Percentiles rank a stretch among this genome's conserved stretches.
Conservation (phyloP, 1,140 invertebrate genomes). For the Eurytemora carolleeae region DNA sequence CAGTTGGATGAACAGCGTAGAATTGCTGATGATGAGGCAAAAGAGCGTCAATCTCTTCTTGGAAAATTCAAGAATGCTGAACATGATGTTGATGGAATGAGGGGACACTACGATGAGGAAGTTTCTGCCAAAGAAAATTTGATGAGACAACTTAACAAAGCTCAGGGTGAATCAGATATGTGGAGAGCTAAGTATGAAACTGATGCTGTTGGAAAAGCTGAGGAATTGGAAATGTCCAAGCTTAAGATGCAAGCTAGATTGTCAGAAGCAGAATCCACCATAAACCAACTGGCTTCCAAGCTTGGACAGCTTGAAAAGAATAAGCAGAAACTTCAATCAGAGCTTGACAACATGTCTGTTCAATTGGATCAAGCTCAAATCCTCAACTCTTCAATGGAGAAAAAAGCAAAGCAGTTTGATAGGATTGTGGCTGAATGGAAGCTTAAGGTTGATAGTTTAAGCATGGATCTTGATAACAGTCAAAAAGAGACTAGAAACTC, state of each 20-base stretch:
- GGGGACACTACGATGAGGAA: too few species aligned
- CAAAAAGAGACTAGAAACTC: constrained; percentile 98
- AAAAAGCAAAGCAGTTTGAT: constrained; percentile 99
- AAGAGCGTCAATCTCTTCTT: too few species aligned
- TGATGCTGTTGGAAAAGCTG: constrained; percentile 40
- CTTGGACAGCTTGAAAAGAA: too few species aligned
- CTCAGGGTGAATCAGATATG: constrained; percentile 42
- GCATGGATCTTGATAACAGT: constrained; percentile 86
- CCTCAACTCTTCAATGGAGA: constrained; percentile 58
- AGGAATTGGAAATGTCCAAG: too few species aligned
- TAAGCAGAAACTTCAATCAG: too few species aligned
- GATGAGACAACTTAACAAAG: too few species aligned
- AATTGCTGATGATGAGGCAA: too few species aligned
- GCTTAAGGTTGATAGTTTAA: constrained; percentile 90
- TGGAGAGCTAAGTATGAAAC: constrained; percentile 36
- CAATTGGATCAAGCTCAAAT: too few species aligned
- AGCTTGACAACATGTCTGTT: too few species aligned
- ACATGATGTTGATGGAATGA: constrained; percentile 88
- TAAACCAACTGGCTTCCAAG: too few species aligned
- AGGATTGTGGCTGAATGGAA: constrained; percentile 99
- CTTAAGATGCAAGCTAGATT: constrained; percentile 85
- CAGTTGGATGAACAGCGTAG: constrained; percentile 94
- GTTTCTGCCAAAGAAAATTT: too few species aligned
- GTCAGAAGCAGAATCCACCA: constrained; percentile 46
- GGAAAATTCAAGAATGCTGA: constrained; percentile 93